Evolutionary conservation across 2,797 vertebrate genomes (phyloP), one percentile per base, ranked within the genome.

Genomic region (Chiloscyllium punctatum): DNA sequence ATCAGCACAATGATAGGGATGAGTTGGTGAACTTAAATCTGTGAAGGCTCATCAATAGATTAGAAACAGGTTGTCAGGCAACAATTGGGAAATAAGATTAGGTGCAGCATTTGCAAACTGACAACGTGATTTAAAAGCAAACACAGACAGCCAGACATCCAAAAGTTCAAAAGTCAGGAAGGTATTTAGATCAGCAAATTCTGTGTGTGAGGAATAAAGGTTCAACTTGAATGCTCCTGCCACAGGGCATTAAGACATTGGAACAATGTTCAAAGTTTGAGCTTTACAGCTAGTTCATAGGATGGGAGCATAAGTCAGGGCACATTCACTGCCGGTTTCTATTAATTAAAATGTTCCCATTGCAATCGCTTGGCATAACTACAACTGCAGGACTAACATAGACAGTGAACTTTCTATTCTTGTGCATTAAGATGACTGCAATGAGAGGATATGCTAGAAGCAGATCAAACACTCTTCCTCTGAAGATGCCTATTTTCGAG

Each of bases 401-500:
- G 82, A 0, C 21, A 18, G 23, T 84, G 42, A 25, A 84, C 5
- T 48, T 48, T 21, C 82, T 6, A 8, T 48, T 48, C 25, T 25
- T 84, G 82, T 84, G 21, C 37, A 8, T 9, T 48, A 84, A 48
- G 82, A 9, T 1, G 42, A 21, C 7, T 48, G 82, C 21, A 48
- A 84, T 48, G 21, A 25, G 42, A 84, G 82, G 82, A 25, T 82
- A 84, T 48, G 48, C 4, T 82, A 5, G 18, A 21, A 42, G 79
- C 16, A 42, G 79, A 82, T 79, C n/a, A 42, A 37, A 37, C n/a
- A 21, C 79, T 37, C 18, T 37, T 18, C 4, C 4, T 37, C 79
- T n/a, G n/a, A 21, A 42, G 5, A 1, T 0, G n/a, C 42, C 37
- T 0, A 42, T 5, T 16, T 1, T 18, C 0, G n/a, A 42, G 37